phyloP scores from a whole-genome alignment of 2,113 vertebrate species.

The Genyomyrus donnyi region DNA sequence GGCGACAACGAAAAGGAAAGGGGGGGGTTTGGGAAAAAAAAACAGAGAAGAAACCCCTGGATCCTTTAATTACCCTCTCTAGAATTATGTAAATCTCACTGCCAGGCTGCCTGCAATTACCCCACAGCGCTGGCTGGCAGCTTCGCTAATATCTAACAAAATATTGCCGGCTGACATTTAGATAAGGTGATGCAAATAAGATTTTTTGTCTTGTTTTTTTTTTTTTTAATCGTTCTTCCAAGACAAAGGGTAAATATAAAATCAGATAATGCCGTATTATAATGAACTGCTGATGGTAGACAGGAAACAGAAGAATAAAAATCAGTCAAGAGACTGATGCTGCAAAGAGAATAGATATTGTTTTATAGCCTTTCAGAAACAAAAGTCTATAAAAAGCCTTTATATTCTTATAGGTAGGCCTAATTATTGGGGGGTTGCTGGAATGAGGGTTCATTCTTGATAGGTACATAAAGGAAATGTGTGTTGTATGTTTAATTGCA shows the following conservation, averaged over 20 bases:
- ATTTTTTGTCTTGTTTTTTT: constrained; percentile 7
- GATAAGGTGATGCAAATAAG: constrained; percentile 80
- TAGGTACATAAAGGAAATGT: neutral
- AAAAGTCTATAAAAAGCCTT: neutral
- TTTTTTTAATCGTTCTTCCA: constrained; percentile 65
- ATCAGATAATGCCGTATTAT: constrained; percentile 54
- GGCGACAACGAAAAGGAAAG: constrained; percentile 67
- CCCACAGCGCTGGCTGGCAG: constrained; percentile 72
- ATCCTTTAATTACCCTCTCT: constrained; percentile 83
- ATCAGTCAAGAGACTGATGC: neutral
- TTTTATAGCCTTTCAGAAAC: neutral
- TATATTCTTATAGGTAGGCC: neutral
- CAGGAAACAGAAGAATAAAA: neutral
- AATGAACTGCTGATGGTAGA: neutral
- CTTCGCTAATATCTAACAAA: constrained; percentile 78
- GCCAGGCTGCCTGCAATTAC: constrained; percentile 77
- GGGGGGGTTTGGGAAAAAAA: constrained; percentile 48
- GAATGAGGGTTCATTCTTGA: neutral
- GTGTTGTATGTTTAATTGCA: neutral
- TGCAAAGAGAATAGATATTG: neutral
- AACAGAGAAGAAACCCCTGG: constrained; percentile 62
- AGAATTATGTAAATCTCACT: constrained; percentile 83
- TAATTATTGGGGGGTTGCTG: neutral
- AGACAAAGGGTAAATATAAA: constrained; percentile 75
- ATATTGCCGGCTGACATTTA: constrained; percentile 82